These are phyloP conservation scores for Remorina albescens DNA, from an alignment of 2,797 vertebrate species.

Conservation along the genomic window DNA sequence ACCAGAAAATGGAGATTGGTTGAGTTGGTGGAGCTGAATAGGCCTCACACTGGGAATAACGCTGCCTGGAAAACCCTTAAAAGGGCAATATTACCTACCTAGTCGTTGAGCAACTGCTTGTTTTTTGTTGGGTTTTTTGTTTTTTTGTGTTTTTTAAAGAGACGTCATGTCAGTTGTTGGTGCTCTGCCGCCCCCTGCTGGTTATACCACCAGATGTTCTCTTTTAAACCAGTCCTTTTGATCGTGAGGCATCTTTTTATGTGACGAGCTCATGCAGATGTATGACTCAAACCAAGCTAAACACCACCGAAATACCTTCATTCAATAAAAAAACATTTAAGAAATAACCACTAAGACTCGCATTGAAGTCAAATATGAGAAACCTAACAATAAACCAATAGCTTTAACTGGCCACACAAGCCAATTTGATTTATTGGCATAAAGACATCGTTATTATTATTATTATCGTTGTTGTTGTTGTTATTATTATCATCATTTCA, in stretches of 20 bases:
- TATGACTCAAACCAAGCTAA: not conserved
- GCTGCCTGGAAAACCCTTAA: rapidly evolving
- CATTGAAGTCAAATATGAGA: no score
- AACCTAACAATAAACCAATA: no score
- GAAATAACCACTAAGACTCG: no score
- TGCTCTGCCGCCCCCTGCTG: constrained; percentile 40
- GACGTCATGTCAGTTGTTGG: not conserved
- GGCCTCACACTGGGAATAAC: rapidly evolving
- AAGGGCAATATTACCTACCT: rapidly evolving
- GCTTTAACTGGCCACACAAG: no score
- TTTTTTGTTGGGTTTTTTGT: not conserved
- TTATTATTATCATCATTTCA: not conserved
- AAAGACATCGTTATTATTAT: no score
- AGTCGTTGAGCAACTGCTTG: not conserved
- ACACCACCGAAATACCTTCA: not conserved
- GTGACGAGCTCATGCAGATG: not conserved
- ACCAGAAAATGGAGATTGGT: rapidly evolving
- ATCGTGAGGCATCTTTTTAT: not conserved
- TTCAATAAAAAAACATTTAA: not conserved
- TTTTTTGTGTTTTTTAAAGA: no score
- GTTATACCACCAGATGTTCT: not conserved
- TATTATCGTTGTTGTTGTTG: no score
- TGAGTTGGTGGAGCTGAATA: rapidly evolving
- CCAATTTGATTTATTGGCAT: no score
- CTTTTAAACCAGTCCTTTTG: not conserved